Base-by-base conservation (phyloP, 2,113 vertebrate species). In the Eolophus roseicapilla region DNA sequence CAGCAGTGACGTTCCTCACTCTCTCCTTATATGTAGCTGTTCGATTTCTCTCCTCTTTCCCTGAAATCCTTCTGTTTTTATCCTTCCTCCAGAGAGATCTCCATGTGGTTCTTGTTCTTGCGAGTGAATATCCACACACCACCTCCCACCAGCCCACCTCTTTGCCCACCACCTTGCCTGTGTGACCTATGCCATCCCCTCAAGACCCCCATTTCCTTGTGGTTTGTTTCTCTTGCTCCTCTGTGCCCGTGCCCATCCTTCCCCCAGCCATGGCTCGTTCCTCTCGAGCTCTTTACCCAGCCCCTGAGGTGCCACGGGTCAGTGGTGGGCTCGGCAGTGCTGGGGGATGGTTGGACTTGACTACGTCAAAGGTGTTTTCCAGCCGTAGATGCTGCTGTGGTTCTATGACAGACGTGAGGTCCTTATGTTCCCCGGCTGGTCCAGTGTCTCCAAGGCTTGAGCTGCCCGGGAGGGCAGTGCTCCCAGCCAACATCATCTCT, bases 401-500 rank as follows among this genome's bases (percentile, higher is more conserved):
- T 39, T 39, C 39, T 39, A 12, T 39, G 39, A 39, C 39, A 39
- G 39, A 39, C 39, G 12, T 39, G 39, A 39, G 39, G 39, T 39
- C 39, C 5, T 39, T 39, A 39, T 39, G 12, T 39, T 13, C 39
- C 39, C 39, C 39, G 39, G 5, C 39, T 39, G 39, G 11, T 39
- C 39, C 39, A 39, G 39, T 13, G 39, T 13, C 39, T 39, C 39
- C 39, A 39, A 39, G 39, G 39, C 39, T 39, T 39, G 39, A 39
- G 39, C 39, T 39, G 39, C 39, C 39, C 39, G 12, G 39, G 39
- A 39, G 39, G n/a, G n/a, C 14, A 39, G 83, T 91, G 92, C 92
- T 86, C 75, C 64, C 23, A 95, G 94, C 86, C 80, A 73, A 4
- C 91, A 78, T 82, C 92, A 92, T 47, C 89, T 93, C 73, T 78